Conservation (phyloP, 2,888 invertebrate genomes). For the Xylota segnis region DNA sequence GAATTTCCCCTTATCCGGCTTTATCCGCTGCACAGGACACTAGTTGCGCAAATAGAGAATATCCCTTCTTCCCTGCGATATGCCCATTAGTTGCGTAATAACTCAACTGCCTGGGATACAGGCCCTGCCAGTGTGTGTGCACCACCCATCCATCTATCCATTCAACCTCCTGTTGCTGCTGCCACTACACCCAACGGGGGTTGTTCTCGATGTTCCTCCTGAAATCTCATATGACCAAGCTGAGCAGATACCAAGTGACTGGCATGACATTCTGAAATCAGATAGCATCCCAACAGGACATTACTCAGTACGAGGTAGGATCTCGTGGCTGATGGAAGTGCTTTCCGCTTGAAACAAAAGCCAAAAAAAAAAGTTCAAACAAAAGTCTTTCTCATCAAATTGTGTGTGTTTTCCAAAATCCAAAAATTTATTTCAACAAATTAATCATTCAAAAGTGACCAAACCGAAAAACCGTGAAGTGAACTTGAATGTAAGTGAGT, state of each 20-base stretch:
- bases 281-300: conserved; percentile 78
- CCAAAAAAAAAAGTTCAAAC: conserved; percentile 2
- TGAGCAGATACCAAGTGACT: conserved; percentile 37
- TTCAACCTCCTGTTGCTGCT: conserved; percentile 62
- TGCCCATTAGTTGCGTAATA: conserved; percentile 59
- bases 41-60: conserved; percentile 66
- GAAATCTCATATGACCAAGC: conserved; percentile 41
- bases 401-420: conserved; percentile 19
- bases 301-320: conserved; percentile 84
- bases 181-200: background rate
- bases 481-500: conserved; percentile 65
- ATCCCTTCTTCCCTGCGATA: conserved; percentile 20
- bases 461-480: conserved; percentile 29
- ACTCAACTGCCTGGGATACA: conserved; percentile 52
- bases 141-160: conserved; percentile 24
- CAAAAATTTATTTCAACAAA: background rate
- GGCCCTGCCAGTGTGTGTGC: conserved; percentile 22
- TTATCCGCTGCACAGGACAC: conserved; percentile 64
- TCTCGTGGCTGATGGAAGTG: conserved; percentile 85
- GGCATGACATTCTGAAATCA: conserved; percentile 77
- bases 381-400: background rate
- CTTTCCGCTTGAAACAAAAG: conserved; percentile 77
- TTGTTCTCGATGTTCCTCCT: conserved; percentile 11
- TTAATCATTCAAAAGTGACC: conserved; percentile 19
- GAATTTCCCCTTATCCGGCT: conserved; percentile 65